Base-by-base conservation (phyloP, 37 sponge, comb jelly and placozoan species). In the Lycopodina hypogea region DNA sequence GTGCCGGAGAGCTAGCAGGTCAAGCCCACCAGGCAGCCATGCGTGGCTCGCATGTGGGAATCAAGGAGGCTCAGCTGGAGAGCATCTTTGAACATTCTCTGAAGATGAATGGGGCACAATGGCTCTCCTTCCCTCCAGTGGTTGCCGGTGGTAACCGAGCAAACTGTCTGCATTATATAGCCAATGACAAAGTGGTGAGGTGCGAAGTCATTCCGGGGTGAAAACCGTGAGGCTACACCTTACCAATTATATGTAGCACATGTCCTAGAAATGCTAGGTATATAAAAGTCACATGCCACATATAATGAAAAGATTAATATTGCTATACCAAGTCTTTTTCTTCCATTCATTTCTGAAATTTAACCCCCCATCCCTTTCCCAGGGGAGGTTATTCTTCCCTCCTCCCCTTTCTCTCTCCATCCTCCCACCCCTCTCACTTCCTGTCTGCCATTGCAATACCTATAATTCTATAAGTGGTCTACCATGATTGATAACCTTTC, bases 61-160 rank as follows among this genome's bases (percentile, higher is more conserved):
- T 90, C 74, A 84, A 56, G 23, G 94, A 93, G 80, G 60, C 36
- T 24, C 66, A 87, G 51, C 59, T 93, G 57, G 91, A 89, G 78
- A 76, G 87, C 8, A 57, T 60, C 2, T 76, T 93, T 75, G 94
- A 93, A 66, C 88, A 90, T 69, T 57, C 58, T 33, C 50, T 90
- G 14, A 83, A 79, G 68, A 82, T 61, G 73, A 29, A 61, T 2
- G 94, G 94, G 39, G 94, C 94, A n/a, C 81, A 87, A 75, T 67
- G 84, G 65, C 35, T 93, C 62, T 84, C 94, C 39, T 93, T 77
- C 58, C 88, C 88, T 7, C 94, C 94, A 24, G 94, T 93, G 57
- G 94, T 93, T 8, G 94, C 87, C 2, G 92, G 90, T 2, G 94
- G 94, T 1, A 34, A 35, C 29, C 81, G 94, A 56, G 94, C 88